These are phyloP conservation scores for Cantharis flavilabris DNA, from an alignment of 2,888 invertebrate genomes.

Conservation along the genomic window DNA sequence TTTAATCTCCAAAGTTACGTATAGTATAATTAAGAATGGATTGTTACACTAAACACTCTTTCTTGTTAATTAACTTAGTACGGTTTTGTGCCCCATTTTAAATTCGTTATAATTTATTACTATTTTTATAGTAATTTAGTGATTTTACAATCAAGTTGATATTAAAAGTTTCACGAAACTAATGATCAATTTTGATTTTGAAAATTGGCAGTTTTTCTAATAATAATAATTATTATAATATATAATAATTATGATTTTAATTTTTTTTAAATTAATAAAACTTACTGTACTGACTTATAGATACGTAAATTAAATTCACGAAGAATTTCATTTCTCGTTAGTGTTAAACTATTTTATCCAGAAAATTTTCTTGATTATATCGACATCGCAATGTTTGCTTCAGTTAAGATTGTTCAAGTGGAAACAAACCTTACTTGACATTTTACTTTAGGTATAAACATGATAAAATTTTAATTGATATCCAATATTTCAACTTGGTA, in stretches of 20 bases:
- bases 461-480: neutral
- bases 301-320: neutral
- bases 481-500: neutral
- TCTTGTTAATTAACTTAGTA: neutral
- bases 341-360: neutral
- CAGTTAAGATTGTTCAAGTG: neutral
- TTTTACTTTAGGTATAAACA: neutral
- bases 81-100: neutral
- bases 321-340: neutral
- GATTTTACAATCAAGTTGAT: neutral
- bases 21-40: neutral
- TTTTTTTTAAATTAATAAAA: neutral
- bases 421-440: neutral
- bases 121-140: neutral
- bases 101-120: neutral
- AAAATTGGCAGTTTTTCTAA: too few species aligned
- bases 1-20: neutral
- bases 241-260: neutral
- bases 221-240: too few species aligned
- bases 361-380: neutral
- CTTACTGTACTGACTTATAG: neutral
- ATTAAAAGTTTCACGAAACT: neutral
- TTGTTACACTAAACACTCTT: neutral
- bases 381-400: neutral
- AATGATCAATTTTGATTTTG: neutral